These are phyloP conservation scores for Eurypyga helias DNA, from an alignment of 2,113 vertebrate genomes.

Conservation along the genomic window DNA sequence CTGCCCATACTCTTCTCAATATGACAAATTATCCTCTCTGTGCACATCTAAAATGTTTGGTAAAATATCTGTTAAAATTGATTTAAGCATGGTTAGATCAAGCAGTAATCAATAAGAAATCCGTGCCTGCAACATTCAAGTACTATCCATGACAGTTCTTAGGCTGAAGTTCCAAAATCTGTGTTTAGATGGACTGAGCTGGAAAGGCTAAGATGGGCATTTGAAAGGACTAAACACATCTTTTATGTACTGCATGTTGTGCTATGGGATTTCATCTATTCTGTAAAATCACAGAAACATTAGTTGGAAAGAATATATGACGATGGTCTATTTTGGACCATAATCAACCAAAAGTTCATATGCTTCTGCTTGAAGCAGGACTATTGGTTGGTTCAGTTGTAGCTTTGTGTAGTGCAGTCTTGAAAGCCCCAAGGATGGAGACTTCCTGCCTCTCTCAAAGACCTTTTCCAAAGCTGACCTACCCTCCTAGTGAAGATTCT, in stretches of 20 bases:
- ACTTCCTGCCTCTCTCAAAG: neutral
- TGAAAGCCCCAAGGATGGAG: neutral
- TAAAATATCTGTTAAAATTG: neutral
- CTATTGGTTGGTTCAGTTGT: neutral
- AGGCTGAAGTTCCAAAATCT: neutral
- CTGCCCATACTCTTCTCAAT: neutral
- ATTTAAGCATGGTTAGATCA: neutral
- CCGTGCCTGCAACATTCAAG: neutral
- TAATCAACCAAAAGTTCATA: neutral
- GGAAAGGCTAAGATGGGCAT: neutral
- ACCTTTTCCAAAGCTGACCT: neutral
- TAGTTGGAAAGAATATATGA: neutral
- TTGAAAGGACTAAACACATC: neutral
- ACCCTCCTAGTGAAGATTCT: neutral
- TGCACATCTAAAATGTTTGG: neutral
- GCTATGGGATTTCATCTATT: neutral
- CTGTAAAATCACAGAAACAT: neutral
- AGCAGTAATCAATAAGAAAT: neutral
- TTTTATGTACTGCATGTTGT: neutral
- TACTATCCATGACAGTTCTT: neutral
- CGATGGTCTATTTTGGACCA: neutral
- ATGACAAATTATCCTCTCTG: neutral
- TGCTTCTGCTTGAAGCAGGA: neutral
- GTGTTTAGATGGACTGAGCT: neutral
- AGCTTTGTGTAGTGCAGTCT: neutral